These are phyloP conservation scores for Carcina quercana DNA, from an alignment of 2,888 invertebrate species.

Conservation along the genomic window DNA sequence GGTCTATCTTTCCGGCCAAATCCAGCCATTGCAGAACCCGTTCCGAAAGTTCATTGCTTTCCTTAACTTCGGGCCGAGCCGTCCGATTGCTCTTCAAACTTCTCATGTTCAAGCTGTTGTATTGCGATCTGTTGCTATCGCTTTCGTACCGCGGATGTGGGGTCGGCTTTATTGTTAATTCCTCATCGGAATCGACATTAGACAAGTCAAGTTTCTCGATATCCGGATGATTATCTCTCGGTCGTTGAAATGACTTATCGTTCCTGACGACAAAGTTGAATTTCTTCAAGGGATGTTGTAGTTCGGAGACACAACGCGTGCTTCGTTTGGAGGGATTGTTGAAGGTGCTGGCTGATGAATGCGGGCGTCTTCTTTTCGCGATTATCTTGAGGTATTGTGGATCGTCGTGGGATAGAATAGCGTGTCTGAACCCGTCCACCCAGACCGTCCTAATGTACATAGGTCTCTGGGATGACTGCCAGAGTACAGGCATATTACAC, in stretches of 20 bases:
- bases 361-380: constrained; percentile 39
- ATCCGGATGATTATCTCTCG: constrained; percentile 24
- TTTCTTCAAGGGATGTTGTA: constrained; percentile 39
- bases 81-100: constrained; percentile 51
- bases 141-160: constrained; percentile 41
- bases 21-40: constrained; percentile 88
- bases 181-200: constrained; percentile 47
- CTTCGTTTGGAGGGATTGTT: constrained; percentile 18
- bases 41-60: constrained; percentile 73
- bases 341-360: constrained; percentile 44
- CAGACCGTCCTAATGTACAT: constrained; percentile 78
- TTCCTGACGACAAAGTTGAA: constrained; percentile 48
- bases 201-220: constrained; percentile 48
- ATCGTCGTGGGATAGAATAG: constrained; percentile 79
- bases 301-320: constrained; percentile 26
- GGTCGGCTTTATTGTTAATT: constrained; percentile 37
- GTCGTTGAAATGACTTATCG: constrained; percentile 34
- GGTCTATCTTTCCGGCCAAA: constrained; percentile 77
- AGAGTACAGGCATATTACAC: constrained; percentile 72
- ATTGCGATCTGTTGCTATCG: constrained; percentile 28
- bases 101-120: constrained; percentile 44
- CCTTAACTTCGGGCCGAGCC: constrained; percentile 41
- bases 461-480: constrained; percentile 77
- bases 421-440: constrained; percentile 82
- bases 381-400: constrained; percentile 49